phyloP scores from a whole-genome alignment of 2,113 vertebrate species.

The Chaetodon trifascialis region DNA sequence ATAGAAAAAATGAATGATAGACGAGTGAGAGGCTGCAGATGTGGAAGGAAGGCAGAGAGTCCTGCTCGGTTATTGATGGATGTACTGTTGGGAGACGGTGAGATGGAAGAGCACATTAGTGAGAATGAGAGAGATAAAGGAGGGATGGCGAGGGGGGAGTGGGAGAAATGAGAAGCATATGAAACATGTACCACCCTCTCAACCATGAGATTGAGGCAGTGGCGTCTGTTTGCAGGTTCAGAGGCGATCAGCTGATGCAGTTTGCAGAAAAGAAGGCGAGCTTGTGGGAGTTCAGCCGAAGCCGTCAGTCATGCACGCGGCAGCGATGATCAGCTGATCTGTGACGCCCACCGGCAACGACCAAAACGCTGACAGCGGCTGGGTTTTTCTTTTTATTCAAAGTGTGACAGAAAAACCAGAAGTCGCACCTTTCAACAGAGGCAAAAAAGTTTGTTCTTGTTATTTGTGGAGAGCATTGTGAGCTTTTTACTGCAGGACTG shows the following conservation, averaged over 20 bases:
- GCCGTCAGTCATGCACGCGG: background rate
- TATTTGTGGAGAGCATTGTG: background rate
- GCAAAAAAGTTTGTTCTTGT: background rate
- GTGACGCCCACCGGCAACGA: background rate
- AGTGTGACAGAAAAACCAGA: background rate
- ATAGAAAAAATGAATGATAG: slow-evolving; percentile 25
- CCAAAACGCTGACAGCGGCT: background rate
- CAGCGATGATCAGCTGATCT: background rate
- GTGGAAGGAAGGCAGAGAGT: slow-evolving; percentile 19
- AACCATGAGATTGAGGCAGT: slow-evolving; percentile 50
- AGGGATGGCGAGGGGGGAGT: background rate
- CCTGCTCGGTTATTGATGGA: slow-evolving; percentile 33
- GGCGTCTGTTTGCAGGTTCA: slow-evolving; percentile 32
- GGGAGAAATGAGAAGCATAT: slow-evolving; percentile 27
- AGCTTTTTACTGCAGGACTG: too few species aligned
- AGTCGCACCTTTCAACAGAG: background rate
- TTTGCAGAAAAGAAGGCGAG: background rate
- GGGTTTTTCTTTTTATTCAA: background rate
- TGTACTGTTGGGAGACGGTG: slow-evolving; percentile 30
- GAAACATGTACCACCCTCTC: slow-evolving; percentile 52
- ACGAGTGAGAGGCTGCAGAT: slow-evolving; percentile 13
- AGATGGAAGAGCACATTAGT: slow-evolving; percentile 54
- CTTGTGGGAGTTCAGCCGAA: slow-evolving; percentile 3
- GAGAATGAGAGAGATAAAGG: slow-evolving; percentile 58
- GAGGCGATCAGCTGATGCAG: slow-evolving; percentile 18